A percentile compares a stretch with the other conserved stretches of the same genome.
Conservation (phyloP, 2,113 vertebrate species). For the Orycteropus afer region DNA sequence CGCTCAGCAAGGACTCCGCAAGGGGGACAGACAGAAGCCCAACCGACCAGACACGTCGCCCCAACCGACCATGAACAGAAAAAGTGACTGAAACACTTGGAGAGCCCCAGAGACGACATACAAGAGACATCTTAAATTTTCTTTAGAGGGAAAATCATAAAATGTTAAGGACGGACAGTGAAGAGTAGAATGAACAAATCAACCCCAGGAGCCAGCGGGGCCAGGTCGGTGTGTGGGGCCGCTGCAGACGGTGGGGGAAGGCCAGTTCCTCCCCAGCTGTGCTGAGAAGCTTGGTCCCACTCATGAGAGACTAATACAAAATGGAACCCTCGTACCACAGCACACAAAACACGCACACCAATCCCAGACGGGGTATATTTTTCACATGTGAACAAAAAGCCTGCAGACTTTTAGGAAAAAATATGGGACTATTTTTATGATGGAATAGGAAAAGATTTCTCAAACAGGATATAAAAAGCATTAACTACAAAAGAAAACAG, state of each 20-base stretch:
- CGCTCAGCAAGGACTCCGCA: constrained; percentile 1
- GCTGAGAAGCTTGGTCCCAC: background rate
- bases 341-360: background rate
- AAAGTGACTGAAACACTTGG: background rate
- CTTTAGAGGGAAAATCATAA: constrained; percentile 8
- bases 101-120: background rate
- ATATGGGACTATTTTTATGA: constrained; percentile 26
- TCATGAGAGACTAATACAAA: background rate
- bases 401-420: background rate
- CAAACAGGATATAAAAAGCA: background rate
- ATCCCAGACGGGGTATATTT: background rate
- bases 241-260: background rate
- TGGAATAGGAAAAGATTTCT: background rate
- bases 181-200: background rate
- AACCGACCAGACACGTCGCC: background rate
- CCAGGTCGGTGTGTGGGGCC: no score
- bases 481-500: background rate
- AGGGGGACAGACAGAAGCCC: background rate
- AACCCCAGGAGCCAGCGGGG: background rate
- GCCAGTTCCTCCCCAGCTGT: background rate
- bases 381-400: background rate
- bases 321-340: background rate
- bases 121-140: background rate
- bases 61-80: background rate
- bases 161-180: background rate